Conservation (phyloP, 2,888 invertebrate species). For the Phrixothrix hirtus region DNA sequence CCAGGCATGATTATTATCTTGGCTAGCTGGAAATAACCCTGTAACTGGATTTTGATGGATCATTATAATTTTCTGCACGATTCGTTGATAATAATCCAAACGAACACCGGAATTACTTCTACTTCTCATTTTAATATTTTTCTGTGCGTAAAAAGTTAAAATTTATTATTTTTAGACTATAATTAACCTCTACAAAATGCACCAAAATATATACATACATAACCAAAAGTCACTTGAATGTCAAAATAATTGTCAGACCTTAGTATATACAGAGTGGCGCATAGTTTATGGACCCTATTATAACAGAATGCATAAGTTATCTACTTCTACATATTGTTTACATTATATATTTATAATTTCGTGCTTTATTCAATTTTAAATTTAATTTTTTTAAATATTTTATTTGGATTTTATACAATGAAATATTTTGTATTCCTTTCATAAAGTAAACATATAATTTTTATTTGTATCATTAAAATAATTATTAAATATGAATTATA, state of each 20-base stretch:
- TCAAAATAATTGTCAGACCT: not conserved
- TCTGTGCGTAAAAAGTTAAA: not conserved
- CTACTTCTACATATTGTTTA: too few relatives aligned
- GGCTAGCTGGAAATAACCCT: slow-evolving; percentile 91
- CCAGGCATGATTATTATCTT: slow-evolving; percentile 93
- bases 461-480: too few relatives aligned
- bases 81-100: slow-evolving; percentile 93
- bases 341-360: too few relatives aligned
- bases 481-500: too few relatives aligned
- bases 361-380: too few relatives aligned
- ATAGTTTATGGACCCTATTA: too few relatives aligned
- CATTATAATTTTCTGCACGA: slow-evolving; percentile 92
- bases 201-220: not conserved
- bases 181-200: not conserved
- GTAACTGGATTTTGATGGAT: slow-evolving; percentile 95
- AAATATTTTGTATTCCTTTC: too few relatives aligned
- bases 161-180: not conserved
- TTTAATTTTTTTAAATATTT: too few relatives aligned
- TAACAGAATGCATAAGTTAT: too few relatives aligned
- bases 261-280: too few relatives aligned
- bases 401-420: too few relatives aligned
- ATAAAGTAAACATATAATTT: too few relatives aligned
- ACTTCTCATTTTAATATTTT: slow-evolving; percentile 68
- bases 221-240: not conserved
- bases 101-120: slow-evolving; percentile 90